Evolutionary conservation across 2,888 invertebrate genomes (phyloP).

Genomic region (Stramonita haemastoma): DNA sequence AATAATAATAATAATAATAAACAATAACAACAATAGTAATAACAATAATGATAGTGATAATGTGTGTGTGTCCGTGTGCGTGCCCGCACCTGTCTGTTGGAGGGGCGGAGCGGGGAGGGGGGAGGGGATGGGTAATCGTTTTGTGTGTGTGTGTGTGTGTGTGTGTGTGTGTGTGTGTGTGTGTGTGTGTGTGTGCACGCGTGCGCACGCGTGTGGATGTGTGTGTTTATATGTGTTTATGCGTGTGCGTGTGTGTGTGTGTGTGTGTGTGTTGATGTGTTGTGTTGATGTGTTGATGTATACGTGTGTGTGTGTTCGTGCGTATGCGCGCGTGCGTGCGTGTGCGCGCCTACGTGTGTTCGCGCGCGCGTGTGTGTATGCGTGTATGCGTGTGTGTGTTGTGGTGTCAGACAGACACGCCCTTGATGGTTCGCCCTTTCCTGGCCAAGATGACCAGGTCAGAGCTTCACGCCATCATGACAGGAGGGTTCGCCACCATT

Average conservation of each 20-base stretch:
- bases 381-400: background rate
- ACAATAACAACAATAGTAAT: no score
- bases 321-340: background rate
- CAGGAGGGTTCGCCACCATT: constrained; percentile 96
- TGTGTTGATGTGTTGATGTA: no score
- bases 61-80: no score
- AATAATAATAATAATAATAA: no score
- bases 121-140: background rate
- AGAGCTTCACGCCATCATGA: constrained; percentile 95
- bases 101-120: background rate
- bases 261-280: constrained; percentile 1
- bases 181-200: no score
- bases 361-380: background rate
- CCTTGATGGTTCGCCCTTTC: constrained; percentile 92
- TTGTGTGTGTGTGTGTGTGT: no score
- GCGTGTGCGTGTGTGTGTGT: background rate
- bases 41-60: no score
- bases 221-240: background rate
- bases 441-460: constrained; percentile 90
- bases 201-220: no score
- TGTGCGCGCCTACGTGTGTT: background rate
- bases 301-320: constrained; percentile 5
- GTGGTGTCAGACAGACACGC: constrained; percentile 87
- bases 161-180: no score
- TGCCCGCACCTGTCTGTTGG: no score